Base-by-base conservation (phyloP, 1,140 invertebrate species). In the Campodea augens region DNA sequence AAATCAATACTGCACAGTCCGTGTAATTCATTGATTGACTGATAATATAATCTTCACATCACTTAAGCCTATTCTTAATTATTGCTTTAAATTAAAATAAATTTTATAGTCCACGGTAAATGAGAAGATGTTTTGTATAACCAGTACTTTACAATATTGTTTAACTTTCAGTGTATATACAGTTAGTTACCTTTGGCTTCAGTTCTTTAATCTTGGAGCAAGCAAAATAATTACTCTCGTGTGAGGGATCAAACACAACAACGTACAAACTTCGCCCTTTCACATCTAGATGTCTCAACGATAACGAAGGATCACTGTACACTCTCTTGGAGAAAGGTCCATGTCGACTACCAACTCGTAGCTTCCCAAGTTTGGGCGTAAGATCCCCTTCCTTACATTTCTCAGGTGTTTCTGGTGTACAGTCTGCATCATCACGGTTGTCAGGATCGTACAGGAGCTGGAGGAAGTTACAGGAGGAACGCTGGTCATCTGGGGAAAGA, bases 371-470 rank as follows among this genome's bases (percentile, higher is more conserved):
- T 48, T 85, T 73, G 0, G 61, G 58, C 41, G 83, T 79, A 45
- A 95, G 60, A 57, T 92, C 86, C 1, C 88, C 89, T 2, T 85
- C 74, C 27, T 59, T 60, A 51, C 69, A 71, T 15, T 51, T 52
- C 15, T 49, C 38, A 5, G 62, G 64, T 22, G 55, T 53, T 2
- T 44, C 41, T 4, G 47, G 50, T 0, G 59, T 57, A 50, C 67
- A 70, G 3, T 50, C 43, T 5, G 43, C 72, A 18, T 70, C 62
- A 0, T 80, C 78, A 27, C 65, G 63, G 46, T 77, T 76, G 44
- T 80, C 72, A 1, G 85, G 85, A 67, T 91, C 83, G 53, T 87
- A 90, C 0, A 92, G 70, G 18, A 78, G 64, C 60, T 89, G 82
- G 0, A 91, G 64, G 45, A 80, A 79, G 59, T 89, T 81, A 58